These are phyloP conservation scores for Lepidurus apus DNA, from an alignment of 1,140 invertebrate genomes.

Conservation along the genomic window DNA sequence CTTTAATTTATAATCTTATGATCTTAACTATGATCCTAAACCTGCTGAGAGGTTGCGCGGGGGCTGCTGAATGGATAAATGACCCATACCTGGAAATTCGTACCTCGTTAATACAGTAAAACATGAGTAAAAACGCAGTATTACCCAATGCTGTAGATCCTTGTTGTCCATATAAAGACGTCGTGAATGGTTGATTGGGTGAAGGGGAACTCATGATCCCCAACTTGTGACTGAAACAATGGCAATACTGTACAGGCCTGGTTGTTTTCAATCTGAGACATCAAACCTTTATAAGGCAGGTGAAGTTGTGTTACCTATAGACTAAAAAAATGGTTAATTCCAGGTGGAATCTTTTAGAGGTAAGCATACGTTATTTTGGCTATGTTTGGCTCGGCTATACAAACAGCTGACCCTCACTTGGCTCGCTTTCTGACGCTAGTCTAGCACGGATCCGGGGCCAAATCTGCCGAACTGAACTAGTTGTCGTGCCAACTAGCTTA, in stretches of 20 bases:
- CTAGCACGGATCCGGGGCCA: neutral
- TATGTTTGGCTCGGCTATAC: slow-evolving; percentile 9
- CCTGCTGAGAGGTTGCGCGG: slow-evolving; percentile 33
- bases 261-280: neutral
- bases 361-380: slow-evolving; percentile 5
- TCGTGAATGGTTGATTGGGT: slow-evolving; percentile 32
- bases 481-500: neutral
- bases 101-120: neutral
- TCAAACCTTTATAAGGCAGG: slow-evolving; percentile 16
- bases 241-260: neutral
- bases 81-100: slow-evolving; percentile 27
- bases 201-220: slow-evolving; percentile 33
- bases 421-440: neutral
- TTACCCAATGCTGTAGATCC: slow-evolving; percentile 27
- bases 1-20: neutral
- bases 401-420: slow-evolving; percentile 8
- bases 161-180: slow-evolving; percentile 33
- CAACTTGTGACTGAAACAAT: slow-evolving; percentile 5
- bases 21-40: neutral
- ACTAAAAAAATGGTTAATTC: neutral
- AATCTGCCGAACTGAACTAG: neutral
- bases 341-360: neutral
- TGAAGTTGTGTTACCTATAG: neutral
- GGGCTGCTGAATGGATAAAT: slow-evolving; percentile 34
- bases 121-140: neutral